Evolutionary conservation across 2,113 vertebrate genomes (phyloP).

Genomic region (Oryzias melastigma): DNA sequence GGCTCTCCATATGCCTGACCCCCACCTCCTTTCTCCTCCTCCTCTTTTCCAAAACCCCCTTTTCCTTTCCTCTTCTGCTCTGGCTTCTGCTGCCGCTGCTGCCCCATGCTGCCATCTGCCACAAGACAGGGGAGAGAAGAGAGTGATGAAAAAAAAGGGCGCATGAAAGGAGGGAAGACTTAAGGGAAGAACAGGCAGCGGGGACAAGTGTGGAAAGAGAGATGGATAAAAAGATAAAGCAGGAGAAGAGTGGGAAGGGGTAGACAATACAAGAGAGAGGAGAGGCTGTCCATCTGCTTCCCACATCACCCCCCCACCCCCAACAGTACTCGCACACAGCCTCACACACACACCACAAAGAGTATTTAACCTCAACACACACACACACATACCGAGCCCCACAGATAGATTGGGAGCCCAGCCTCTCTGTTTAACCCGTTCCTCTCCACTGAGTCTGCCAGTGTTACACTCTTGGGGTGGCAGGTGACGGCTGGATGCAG

Average conservation of each 20-base stretch:
- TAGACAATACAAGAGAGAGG: constrained; percentile 73
- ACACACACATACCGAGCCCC: constrained; percentile 64
- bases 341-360: constrained; percentile 80
- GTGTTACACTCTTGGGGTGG: constrained; percentile 67
- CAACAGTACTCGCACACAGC: constrained; percentile 44
- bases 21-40: constrained; percentile 66
- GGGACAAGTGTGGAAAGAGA: constrained; percentile 45
- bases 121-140: constrained; percentile 86
- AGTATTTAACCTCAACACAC: constrained; percentile 92
- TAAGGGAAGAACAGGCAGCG: constrained; percentile 39
- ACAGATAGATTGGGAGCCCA: constrained; percentile 38
- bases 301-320: constrained; percentile 76
- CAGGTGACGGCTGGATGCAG: constrained; percentile 61
- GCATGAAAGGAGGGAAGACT: constrained; percentile 53
- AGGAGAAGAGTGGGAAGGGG: constrained; percentile 53
- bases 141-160: constrained; percentile 44
- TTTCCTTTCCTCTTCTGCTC: constrained; percentile 72
- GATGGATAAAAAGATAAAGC: constrained; percentile 70
- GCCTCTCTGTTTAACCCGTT: constrained; percentile 91
- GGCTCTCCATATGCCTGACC: constrained; percentile 97
- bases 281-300: constrained; percentile 88
- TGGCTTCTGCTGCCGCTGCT: constrained; percentile 80
- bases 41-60: constrained; percentile 56
- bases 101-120: constrained; percentile 92
- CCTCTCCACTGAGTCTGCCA: constrained; percentile 79